phyloP scores from a whole-genome alignment of 2,797 vertebrate genomes.

The Danio tinwini region DNA sequence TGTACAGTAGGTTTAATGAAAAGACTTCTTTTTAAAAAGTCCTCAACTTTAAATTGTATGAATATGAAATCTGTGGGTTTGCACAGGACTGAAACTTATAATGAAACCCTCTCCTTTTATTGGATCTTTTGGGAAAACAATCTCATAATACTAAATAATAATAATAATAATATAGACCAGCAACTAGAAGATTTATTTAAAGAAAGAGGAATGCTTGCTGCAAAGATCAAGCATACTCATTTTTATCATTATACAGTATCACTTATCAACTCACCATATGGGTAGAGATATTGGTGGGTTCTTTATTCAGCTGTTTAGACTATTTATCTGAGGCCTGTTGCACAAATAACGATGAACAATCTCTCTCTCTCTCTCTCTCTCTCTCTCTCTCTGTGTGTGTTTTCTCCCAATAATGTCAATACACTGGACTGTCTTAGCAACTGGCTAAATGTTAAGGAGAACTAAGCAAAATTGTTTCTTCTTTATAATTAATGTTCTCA shows the following conservation, averaged over 20 bases:
- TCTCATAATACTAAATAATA: background rate
- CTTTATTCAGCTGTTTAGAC: background rate
- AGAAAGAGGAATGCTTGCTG: background rate
- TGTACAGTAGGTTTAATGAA: too few species aligned
- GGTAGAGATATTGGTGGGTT: background rate
- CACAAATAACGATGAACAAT: too few species aligned
- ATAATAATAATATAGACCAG: background rate
- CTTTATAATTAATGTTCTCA: too few species aligned
- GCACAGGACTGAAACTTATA: background rate
- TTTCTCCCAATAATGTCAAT: too few species aligned
- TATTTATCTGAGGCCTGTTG: background rate
- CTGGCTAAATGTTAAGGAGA: too few species aligned
- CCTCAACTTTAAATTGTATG: background rate
- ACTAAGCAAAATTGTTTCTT: too few species aligned
- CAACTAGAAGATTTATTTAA: background rate
- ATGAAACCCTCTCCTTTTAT: background rate
- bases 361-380: too few species aligned
- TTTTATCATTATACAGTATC: background rate
- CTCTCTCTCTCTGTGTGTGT: too few species aligned
- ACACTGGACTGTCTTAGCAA: too few species aligned
- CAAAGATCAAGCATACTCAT: background rate
- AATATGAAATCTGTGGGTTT: background rate
- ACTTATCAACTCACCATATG: background rate
- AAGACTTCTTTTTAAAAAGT: background rate
- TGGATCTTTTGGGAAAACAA: background rate